Conservation (phyloP, 2,888 invertebrate genomes). For the Scrobipalpa costella region DNA sequence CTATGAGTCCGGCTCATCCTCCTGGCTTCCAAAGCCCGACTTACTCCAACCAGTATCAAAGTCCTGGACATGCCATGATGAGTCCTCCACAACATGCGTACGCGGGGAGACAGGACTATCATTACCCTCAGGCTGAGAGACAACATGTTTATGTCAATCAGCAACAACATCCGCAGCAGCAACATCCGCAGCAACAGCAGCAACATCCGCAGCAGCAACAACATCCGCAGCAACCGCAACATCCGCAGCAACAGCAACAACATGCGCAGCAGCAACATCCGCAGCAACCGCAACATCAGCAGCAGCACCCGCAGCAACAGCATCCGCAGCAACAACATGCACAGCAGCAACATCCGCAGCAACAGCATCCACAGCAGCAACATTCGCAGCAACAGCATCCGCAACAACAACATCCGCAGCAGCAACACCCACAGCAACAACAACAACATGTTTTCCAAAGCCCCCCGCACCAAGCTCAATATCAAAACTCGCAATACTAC, state of each 20-base stretch:
- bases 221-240: constrained; percentile 36
- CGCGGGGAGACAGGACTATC: constrained; percentile 64
- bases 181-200: constrained; percentile 40
- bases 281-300: constrained; percentile 44
- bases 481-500: constrained; percentile 68
- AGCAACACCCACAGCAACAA: constrained; percentile 39
- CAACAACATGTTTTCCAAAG: constrained; percentile 61
- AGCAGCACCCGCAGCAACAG: constrained; percentile 42
- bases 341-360: constrained; percentile 38
- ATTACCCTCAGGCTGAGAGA: constrained; percentile 62
- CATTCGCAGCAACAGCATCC: too few species aligned
- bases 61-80: constrained; percentile 68
- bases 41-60: constrained; percentile 67
- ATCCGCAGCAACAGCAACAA: constrained; percentile 39
- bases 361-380: constrained; percentile 41
- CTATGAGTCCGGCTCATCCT: constrained; percentile 58
- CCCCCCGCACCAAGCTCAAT: constrained; percentile 70
- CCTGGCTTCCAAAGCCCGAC: constrained; percentile 72
- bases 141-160: constrained; percentile 66
- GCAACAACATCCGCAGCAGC: constrained; percentile 45
- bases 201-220: constrained; percentile 42
- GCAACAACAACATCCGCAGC: too few species aligned
- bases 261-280: constrained; percentile 42
- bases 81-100: constrained; percentile 68
- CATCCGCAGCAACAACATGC: constrained; percentile 36